These are phyloP conservation scores for Drosophila subquinaria DNA, from an alignment of 2,888 invertebrate genomes.

Conservation along the genomic window DNA sequence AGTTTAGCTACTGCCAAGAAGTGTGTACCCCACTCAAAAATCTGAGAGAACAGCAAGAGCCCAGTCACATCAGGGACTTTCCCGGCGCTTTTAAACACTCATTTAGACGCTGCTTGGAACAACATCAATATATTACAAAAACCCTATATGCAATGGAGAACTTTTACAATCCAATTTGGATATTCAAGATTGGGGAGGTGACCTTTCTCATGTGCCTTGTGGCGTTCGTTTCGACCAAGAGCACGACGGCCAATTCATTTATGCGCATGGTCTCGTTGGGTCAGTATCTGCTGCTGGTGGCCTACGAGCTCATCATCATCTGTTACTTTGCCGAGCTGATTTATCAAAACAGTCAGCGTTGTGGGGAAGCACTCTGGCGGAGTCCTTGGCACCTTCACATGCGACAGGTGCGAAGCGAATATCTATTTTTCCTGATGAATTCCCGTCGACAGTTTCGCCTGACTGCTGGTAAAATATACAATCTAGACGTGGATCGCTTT, in stretches of 20 bases:
- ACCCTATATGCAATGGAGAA: constrained; percentile 77
- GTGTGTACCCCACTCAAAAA: constrained; percentile 27
- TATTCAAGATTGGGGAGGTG: constrained; percentile 81
- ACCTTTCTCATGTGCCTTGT: constrained; percentile 82
- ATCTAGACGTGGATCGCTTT: constrained; percentile 73
- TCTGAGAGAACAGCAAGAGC: constrained; percentile 12
- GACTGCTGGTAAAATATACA: constrained; percentile 80
- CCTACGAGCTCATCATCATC: constrained; percentile 81
- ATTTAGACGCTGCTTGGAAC: constrained; percentile 74
- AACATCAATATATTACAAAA: constrained; percentile 80
- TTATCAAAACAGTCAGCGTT: constrained; percentile 74
- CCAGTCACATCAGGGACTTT: constrained; percentile 31
- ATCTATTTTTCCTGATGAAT: constrained; percentile 75
- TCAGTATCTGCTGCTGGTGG: constrained; percentile 77
- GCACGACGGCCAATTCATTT: constrained; percentile 73
- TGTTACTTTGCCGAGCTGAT: constrained; percentile 81
- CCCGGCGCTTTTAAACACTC: constrained; percentile 59
- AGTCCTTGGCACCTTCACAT: constrained; percentile 80
- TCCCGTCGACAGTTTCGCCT: constrained; percentile 66
- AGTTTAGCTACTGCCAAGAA: constrained; percentile 71
- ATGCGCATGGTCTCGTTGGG: constrained; percentile 73
- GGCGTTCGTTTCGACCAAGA: constrained; percentile 82
- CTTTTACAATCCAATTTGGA: constrained; percentile 82
- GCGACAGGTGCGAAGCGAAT: constrained; percentile 68
- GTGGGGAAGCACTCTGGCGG: constrained; percentile 78